Conservation (phyloP, 2,797 vertebrate species). For the Uromys caudimaculatus region DNA sequence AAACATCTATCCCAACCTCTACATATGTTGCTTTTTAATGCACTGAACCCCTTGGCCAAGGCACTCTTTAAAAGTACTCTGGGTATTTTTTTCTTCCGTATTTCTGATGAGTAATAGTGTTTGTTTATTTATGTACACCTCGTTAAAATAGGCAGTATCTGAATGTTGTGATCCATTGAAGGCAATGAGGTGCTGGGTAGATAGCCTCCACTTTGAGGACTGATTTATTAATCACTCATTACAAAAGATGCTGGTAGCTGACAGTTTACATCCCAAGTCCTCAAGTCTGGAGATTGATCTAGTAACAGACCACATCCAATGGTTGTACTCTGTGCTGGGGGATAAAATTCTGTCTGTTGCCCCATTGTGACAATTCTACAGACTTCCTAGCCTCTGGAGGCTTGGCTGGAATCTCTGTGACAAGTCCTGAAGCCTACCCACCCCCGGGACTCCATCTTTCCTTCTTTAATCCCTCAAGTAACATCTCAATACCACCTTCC, state of each 20-base stretch:
- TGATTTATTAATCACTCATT: neutral
- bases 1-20: neutral
- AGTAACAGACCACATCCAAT: neutral
- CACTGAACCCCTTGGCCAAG: neutral
- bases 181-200: neutral
- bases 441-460: neutral
- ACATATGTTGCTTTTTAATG: neutral
- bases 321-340: neutral
- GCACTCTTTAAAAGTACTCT: neutral
- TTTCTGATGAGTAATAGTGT: neutral
- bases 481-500: neutral
- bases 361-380: neutral
- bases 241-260: neutral
- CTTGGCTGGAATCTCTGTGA: neutral
- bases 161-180: neutral
- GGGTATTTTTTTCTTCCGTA: neutral
- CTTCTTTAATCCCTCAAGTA: neutral
- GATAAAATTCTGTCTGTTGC: neutral
- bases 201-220: neutral
- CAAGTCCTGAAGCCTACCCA: too few relatives aligned
- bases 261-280: neutral
- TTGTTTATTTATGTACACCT: neutral
- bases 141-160: slow-evolving; percentile 4
- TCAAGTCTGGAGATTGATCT: neutral
- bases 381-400: neutral